phyloP scores from a whole-genome alignment of 2,888 invertebrate genomes.

The Drosophila demipolita region DNA sequence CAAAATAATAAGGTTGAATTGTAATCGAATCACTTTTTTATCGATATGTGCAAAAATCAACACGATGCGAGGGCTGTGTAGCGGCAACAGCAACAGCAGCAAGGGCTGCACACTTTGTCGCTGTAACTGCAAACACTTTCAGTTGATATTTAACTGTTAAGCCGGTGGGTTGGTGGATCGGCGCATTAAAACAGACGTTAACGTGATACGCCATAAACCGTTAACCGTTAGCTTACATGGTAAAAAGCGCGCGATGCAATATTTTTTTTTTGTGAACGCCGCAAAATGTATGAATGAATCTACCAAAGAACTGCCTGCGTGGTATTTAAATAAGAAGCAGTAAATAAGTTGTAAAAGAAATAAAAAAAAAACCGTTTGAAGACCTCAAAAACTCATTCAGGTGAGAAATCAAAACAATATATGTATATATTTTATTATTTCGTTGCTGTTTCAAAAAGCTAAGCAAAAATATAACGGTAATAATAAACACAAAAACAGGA shows the following conservation, averaged over 20 bases:
- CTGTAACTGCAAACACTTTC: conserved; percentile 19
- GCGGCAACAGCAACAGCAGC: not conserved
- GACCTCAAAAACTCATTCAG: conserved; percentile 54
- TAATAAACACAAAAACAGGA: conserved; percentile 36
- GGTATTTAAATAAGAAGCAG: conserved; percentile 27
- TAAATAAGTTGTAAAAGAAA: conserved; percentile 14
- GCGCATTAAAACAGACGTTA: not conserved
- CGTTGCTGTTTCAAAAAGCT: conserved; percentile 51
- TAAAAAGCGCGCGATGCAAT: conserved; percentile 67
- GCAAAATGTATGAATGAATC: conserved; percentile 53
- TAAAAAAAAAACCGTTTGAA: conserved; percentile 38
- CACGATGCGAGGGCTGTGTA: conserved; percentile 12
- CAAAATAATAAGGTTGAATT: not conserved
- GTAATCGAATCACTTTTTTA: conserved; percentile 10
- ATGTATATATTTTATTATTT: conserved; percentile 48
- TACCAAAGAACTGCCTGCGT: conserved; percentile 15
- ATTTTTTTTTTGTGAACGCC: conserved; percentile 28
- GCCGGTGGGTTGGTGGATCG: conserved; percentile 58
- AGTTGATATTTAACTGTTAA: conserved; percentile 60
- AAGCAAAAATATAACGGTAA: conserved; percentile 29
- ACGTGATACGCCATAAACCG: conserved; percentile 46
- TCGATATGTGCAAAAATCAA: conserved; percentile 16
- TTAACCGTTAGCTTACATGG: conserved; percentile 34
- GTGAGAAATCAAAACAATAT: conserved; percentile 59
- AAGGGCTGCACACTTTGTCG: conserved; percentile 1